Conservation (phyloP, 1,140 invertebrate genomes). For the Carcinoscorpius rotundicauda region DNA sequence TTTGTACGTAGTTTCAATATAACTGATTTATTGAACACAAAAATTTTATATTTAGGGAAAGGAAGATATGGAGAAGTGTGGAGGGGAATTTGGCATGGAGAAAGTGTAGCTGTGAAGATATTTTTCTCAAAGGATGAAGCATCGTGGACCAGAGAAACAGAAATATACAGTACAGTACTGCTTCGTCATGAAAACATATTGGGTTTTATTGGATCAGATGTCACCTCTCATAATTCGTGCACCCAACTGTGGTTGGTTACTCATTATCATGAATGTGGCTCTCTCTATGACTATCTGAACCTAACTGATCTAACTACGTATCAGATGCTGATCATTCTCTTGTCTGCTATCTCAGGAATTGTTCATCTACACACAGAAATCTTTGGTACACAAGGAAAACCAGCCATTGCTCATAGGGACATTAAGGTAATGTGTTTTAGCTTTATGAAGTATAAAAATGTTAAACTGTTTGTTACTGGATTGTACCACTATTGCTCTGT, state of each 20-base stretch:
- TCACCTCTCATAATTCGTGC: constrained; percentile 48
- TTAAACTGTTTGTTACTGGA: too few relatives aligned
- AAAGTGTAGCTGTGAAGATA: constrained; percentile 80
- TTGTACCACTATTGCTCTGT: too few relatives aligned
- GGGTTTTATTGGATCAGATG: constrained; percentile 79
- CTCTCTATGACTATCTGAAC: constrained; percentile 79
- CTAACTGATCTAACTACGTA: constrained; percentile 55
- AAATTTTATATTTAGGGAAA: constrained; percentile 34
- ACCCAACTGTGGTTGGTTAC: constrained; percentile 83
- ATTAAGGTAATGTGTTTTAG: constrained; percentile 30
- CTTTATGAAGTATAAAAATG: too few relatives aligned
- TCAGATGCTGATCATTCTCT: constrained; percentile 64
- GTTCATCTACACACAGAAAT: constrained; percentile 29
- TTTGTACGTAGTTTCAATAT: neutral
- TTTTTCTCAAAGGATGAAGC: constrained; percentile 77
- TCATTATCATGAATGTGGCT: constrained; percentile 83
- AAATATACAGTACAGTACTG: constrained; percentile 73
- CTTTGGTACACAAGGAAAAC: constrained; percentile 31
- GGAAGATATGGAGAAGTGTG: constrained; percentile 79
- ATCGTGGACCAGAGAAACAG: constrained; percentile 76
- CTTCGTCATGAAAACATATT: constrained; percentile 77
- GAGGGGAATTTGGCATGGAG: constrained; percentile 72
- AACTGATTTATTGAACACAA: neutral
- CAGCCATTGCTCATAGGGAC: constrained; percentile 43
- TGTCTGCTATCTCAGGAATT: constrained; percentile 57